Base-by-base conservation (phyloP, 2,888 invertebrate species). In the Temnothorax rugatulus region DNA sequence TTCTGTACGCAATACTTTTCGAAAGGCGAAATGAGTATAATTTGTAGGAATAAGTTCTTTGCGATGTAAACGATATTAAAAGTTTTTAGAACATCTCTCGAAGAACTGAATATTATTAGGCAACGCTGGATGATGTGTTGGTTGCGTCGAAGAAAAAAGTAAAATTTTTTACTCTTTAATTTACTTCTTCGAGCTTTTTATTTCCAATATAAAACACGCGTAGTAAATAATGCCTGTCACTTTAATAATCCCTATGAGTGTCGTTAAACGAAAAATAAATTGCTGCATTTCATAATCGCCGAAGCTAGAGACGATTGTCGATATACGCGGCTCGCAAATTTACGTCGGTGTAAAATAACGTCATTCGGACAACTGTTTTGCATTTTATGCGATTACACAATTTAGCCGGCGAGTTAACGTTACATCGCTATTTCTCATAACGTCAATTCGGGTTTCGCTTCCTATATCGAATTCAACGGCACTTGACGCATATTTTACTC, bases 341-440 rank as follows among this genome's bases (percentile, higher is more conserved):
- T 18, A 29, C 44, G 8, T 15, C 44, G 57, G 29, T 47, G 41
- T 69, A 54, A 69, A 79, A 79, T 59, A 79, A 69, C 34, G 47
- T 69, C 44, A 44, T 69, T 34, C 71, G 59, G 57, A 57, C 77
- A 29, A 79, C 13, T 29, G 47, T 59, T 69, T 59, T 34, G 59
- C 59, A 59, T 79, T 79, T 79, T 59, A 71, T 34, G 13, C 57
- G 71, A 57, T 79, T 79, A 59, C 3, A 29, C 79, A 63, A 59
- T 59, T 79, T 44, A 34, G 18, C 59, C 44, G 18, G 21, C 34
- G 79, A 54, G 34, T 71, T 69, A 69, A 69, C 41, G 52, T 44
- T 54, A 29, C n/a, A 54, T 69, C 71, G 34, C 18, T 29, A n/a
- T n/a, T 66, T 44, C 52, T 69, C 79, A 7, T 59, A 68, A 59